phyloP scores from a whole-genome alignment of 2,888 invertebrate species.

The Lycia hirtaria region DNA sequence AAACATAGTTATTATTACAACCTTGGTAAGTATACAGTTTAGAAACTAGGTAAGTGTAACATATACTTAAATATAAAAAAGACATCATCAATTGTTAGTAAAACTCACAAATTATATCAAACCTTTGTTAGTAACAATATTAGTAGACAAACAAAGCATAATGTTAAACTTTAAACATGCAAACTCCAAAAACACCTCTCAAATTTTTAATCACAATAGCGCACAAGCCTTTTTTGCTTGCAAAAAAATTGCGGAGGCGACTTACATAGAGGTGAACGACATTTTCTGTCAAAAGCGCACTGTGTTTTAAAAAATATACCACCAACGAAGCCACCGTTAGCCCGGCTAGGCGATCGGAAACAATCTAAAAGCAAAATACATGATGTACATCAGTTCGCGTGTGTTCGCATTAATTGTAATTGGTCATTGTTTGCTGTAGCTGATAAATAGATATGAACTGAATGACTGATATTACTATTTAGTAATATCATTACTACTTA shows the following conservation, averaged over 20 bases:
- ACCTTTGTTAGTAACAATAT: constrained; percentile 1
- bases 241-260: constrained; percentile 49
- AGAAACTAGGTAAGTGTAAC: not conserved
- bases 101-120: not conserved
- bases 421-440: constrained; percentile 23
- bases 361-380: constrained; percentile 68
- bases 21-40: no score
- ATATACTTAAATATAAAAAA: not conserved
- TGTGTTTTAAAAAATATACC: constrained; percentile 52
- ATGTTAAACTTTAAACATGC: constrained; percentile 26
- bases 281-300: constrained; percentile 57
- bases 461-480: not conserved
- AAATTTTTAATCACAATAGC: constrained; percentile 21
- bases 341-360: constrained; percentile 59
- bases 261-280: constrained; percentile 82
- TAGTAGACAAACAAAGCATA: constrained; percentile 22
- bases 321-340: constrained; percentile 62
- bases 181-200: constrained; percentile 19
- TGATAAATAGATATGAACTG: constrained; percentile 37
- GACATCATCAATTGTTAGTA: not conserved
- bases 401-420: constrained; percentile 12
- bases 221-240: constrained; percentile 27
- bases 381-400: constrained; percentile 23
- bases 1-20: no score
- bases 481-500: no score